Evolutionary conservation across 2,888 invertebrate species (phyloP).

Genomic region (Macaria notata): DNA sequence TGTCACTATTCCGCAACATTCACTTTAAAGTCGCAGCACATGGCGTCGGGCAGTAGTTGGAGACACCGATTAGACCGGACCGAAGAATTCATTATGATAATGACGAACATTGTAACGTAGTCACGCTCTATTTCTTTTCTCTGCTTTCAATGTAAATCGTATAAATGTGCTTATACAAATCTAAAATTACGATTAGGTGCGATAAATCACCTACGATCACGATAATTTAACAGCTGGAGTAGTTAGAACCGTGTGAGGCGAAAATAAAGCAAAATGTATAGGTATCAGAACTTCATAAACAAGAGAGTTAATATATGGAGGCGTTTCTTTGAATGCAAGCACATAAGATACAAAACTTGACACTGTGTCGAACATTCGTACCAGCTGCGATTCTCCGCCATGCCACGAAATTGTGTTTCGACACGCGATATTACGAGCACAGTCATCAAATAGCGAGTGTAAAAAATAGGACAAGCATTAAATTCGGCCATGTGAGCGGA

Average conservation of each 20-base stretch:
- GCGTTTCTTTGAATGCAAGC: conserved; percentile 30
- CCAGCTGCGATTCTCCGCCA: conserved; percentile 32
- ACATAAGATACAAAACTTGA: conserved; percentile 32
- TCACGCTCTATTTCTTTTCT: conserved; percentile 28
- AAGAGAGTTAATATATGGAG: conserved; percentile 20
- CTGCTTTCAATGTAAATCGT: conserved; percentile 19
- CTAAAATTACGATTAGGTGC: conserved; percentile 10
- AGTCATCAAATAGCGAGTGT: conserved; percentile 36
- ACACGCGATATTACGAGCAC: conserved; percentile 39
- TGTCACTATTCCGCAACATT: conserved; percentile 35
- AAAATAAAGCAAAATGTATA: conserved; percentile 20
- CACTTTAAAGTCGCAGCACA: conserved; percentile 40
- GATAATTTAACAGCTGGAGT: conserved; percentile 2
- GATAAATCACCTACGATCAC: conserved; percentile 6
- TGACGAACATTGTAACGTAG: conserved; percentile 23
- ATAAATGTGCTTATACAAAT: conserved; percentile 23
- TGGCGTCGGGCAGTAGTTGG: conserved; percentile 25
- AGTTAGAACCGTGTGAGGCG: not conserved
- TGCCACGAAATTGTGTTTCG: conserved; percentile 32
- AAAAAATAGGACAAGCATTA: conserved; percentile 37
- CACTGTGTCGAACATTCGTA: conserved; percentile 33
- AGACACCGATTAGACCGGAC: conserved; percentile 33
- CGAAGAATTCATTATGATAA: conserved; percentile 28
- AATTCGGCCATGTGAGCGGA: conserved; percentile 28
- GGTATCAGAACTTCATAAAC: conserved; percentile 20